Conservation (phyloP, 2,797 vertebrate species). For the Falco peregrinus region DNA sequence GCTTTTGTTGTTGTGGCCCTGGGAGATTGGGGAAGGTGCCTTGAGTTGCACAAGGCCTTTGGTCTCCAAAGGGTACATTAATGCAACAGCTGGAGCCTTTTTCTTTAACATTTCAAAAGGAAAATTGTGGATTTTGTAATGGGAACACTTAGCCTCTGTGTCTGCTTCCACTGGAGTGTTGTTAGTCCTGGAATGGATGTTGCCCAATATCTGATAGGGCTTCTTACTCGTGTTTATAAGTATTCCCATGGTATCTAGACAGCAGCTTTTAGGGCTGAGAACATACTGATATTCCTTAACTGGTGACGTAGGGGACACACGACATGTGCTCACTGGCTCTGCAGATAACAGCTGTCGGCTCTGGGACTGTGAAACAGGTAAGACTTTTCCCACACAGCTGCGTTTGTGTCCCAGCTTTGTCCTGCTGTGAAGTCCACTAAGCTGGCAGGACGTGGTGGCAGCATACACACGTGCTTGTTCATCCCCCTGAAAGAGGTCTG, state of each 20-base stretch:
- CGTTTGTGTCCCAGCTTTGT: rapidly evolving
- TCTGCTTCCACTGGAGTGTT: neutral
- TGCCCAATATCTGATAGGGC: rapidly evolving
- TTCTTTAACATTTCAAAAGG: rapidly evolving
- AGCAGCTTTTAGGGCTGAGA: neutral
- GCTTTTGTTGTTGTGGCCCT: neutral
- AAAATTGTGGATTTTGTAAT: rapidly evolving
- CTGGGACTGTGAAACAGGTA: constrained; percentile 98
- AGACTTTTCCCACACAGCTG: neutral
- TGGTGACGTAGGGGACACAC: constrained; percentile 89
- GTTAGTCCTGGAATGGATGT: neutral
- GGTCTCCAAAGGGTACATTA: rapidly evolving
- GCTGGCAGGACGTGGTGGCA: no score
- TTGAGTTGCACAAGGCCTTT: neutral
- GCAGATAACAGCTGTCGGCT: constrained; percentile 97
- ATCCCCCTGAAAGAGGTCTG: neutral
- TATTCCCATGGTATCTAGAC: neutral
- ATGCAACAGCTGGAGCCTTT: rapidly evolving
- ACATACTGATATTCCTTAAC: constrained; percentile 73
- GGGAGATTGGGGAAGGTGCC: neutral
- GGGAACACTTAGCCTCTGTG: rapidly evolving
- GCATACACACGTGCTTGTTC: rapidly evolving
- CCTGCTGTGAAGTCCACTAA: rapidly evolving
- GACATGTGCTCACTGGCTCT: constrained; percentile 93
- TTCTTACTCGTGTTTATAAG: neutral